A percentile compares a stretch with the other conserved stretches of the same genome.
phyloP scores from a whole-genome alignment of 2,797 vertebrate species.

The Acipenser oxyrinchus region DNA sequence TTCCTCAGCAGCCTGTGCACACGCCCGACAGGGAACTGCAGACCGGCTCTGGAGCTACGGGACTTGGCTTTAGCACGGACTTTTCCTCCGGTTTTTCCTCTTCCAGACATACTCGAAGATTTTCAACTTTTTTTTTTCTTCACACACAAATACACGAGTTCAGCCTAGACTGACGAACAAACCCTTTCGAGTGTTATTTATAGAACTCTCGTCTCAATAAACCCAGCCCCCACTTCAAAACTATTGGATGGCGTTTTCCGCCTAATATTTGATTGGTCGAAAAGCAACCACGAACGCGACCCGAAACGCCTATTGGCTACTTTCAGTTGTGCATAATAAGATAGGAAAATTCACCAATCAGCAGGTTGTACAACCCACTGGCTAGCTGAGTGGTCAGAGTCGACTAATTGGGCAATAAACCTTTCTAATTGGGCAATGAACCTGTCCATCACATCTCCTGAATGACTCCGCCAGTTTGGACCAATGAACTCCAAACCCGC shows the following conservation, averaged over 20 bases:
- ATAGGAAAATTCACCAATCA: slow-evolving; percentile 35
- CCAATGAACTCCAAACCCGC: slow-evolving; percentile 55
- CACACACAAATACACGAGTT: not conserved
- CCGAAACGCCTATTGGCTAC: slow-evolving; percentile 23
- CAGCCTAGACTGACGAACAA: not conserved
- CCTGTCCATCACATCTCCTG: slow-evolving; percentile 8
- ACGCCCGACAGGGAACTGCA: slow-evolving; percentile 85
- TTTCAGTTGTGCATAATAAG: slow-evolving; percentile 20
- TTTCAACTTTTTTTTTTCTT: no score
- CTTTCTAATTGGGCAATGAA: slow-evolving; percentile 16
- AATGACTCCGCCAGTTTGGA: slow-evolving; percentile 13
- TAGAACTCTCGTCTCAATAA: not conserved
- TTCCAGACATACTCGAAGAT: no score
- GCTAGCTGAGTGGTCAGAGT: slow-evolving; percentile 22
- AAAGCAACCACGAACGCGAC: slow-evolving; percentile 9
- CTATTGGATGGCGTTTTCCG: slow-evolving; percentile 21
- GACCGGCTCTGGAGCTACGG: slow-evolving; percentile 78
- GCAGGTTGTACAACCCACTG: fast-evolving
- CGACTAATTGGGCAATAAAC: slow-evolving; percentile 1
- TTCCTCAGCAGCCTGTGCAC: slow-evolving; percentile 82
- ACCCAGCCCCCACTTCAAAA: slow-evolving; percentile 20
- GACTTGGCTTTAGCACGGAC: slow-evolving; percentile 79
- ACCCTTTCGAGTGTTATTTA: no score
- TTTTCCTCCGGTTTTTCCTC: slow-evolving; percentile 79
- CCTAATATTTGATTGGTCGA: slow-evolving; percentile 31